Percentiles rank a stretch among this genome's conserved stretches.
phyloP scores from a whole-genome alignment of 2,113 vertebrate genomes.

The Sminthopsis crassicaudata region DNA sequence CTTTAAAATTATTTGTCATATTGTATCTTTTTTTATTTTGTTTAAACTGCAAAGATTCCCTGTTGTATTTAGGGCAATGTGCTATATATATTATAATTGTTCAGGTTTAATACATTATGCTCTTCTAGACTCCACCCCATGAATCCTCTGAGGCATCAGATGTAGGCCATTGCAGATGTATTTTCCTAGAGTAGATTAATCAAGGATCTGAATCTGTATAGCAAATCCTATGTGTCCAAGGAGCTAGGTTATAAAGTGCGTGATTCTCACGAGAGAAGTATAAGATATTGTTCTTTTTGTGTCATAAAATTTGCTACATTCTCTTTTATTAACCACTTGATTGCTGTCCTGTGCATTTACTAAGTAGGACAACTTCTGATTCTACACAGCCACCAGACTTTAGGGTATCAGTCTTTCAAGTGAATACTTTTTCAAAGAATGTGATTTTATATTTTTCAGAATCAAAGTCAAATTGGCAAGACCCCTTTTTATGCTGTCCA shows the following conservation, averaged over 20 bases:
- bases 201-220: conserved; percentile 56
- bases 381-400: not conserved
- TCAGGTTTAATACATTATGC: conserved; percentile 63
- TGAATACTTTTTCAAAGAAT: conserved; percentile 38
- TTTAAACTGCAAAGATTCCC: conserved; percentile 1
- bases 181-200: conserved; percentile 72
- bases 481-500: conserved; percentile 19
- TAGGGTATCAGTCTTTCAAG: conserved; percentile 1
- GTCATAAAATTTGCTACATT: conserved; percentile 38
- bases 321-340: conserved; percentile 57
- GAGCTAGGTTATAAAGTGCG: conserved; percentile 66
- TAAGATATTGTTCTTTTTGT: conserved; percentile 60
- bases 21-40: conserved; percentile 7
- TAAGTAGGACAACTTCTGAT: conserved; percentile 40
- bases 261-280: conserved; percentile 43
- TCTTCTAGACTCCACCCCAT: conserved; percentile 31
- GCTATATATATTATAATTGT: conserved; percentile 55
- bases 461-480: conserved; percentile 17
- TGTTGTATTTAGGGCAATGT: not conserved
- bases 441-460: not conserved
- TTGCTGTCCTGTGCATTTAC: not conserved
- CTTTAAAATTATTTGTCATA: not conserved
- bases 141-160: conserved; percentile 61
- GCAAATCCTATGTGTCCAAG: conserved; percentile 62
- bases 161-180: conserved; percentile 70